Evolutionary conservation across 2,888 invertebrate species (phyloP).

Genomic region (Spialia ferax): DNA sequence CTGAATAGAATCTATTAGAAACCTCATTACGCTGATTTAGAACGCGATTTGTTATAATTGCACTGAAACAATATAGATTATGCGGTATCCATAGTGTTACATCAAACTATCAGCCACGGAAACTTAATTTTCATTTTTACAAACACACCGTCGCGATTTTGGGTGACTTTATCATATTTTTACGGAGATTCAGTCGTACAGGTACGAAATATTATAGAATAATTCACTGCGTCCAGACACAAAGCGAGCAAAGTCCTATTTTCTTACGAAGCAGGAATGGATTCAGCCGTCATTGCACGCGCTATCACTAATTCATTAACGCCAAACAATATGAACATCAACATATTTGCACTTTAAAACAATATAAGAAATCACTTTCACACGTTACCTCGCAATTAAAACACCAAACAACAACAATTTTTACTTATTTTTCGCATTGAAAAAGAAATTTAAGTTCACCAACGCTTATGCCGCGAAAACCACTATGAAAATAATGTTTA

Average conservation of each 20-base stretch:
- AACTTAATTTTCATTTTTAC: conserved; percentile 79
- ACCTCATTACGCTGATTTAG: neutral
- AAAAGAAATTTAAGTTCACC: conserved; percentile 71
- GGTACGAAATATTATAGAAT: conserved; percentile 63
- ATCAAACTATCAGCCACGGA: conserved; percentile 60
- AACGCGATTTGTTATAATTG: conserved; percentile 54
- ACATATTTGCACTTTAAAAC: neutral
- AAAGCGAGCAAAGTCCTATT: conserved; percentile 72
- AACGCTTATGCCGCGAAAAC: conserved; percentile 77
- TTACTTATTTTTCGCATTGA: conserved; percentile 51
- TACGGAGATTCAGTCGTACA: conserved; percentile 52
- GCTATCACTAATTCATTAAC: conserved; percentile 70
- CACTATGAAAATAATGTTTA: conserved; percentile 44
- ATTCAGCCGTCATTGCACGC: conserved; percentile 71
- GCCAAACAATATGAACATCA: neutral
- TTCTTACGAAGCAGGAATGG: conserved; percentile 71
- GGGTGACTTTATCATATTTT: conserved; percentile 40
- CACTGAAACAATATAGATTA: conserved; percentile 60
- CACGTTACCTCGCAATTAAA: conserved; percentile 52
- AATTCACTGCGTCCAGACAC: conserved; percentile 61
- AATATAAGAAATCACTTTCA: conserved; percentile 10
- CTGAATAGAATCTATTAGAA: conserved; percentile 45
- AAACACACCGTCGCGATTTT: conserved; percentile 50
- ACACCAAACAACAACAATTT: conserved; percentile 50
- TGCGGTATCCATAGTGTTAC: conserved; percentile 58